Conservation (phyloP, 1,140 invertebrate species). For the Harlomillsia oculata region DNA sequence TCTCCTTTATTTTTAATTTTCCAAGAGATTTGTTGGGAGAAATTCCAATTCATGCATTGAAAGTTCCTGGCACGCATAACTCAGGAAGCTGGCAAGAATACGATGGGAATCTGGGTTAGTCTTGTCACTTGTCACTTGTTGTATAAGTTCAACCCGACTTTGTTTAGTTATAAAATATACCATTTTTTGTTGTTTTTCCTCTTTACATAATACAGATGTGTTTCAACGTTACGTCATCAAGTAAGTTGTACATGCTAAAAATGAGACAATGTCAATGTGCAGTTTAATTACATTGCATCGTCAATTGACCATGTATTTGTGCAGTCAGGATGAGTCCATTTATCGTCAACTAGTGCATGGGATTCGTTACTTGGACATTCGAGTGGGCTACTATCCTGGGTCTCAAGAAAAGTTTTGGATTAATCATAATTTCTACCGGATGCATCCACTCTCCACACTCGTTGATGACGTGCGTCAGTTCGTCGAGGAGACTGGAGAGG, state of each 20-base stretch:
- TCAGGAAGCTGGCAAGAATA: slow-evolving; percentile 47
- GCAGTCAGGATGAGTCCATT: slow-evolving; percentile 63
- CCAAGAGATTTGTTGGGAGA: slow-evolving; percentile 45
- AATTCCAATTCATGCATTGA: slow-evolving; percentile 47
- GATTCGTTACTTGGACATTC: slow-evolving; percentile 65
- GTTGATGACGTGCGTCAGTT: slow-evolving; percentile 26
- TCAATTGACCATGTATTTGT: slow-evolving; percentile 37
- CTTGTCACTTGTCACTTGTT: too few relatives aligned
- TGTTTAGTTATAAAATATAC: too few relatives aligned
- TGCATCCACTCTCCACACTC: slow-evolving; percentile 32
- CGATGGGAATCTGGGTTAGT: slow-evolving; percentile 15
- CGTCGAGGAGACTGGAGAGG: slow-evolving; percentile 26
- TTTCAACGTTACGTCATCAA: slow-evolving; percentile 32
- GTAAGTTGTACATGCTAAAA: too few relatives aligned
- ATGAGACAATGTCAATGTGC: too few relatives aligned
- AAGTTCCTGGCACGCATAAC: slow-evolving; percentile 62
- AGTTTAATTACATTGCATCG: too few relatives aligned
- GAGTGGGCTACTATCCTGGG: slow-evolving; percentile 50
- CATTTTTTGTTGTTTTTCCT: background rate
- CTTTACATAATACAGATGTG: slow-evolving; percentile 20
- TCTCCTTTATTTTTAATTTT: background rate
- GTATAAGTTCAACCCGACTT: too few relatives aligned
- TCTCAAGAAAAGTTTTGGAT: slow-evolving; percentile 37
- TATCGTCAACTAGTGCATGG: slow-evolving; percentile 70
- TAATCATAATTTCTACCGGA: slow-evolving; percentile 37